phyloP scores from a whole-genome alignment of 1,140 invertebrate species.

The Lordiphosa clarofinis region DNA sequence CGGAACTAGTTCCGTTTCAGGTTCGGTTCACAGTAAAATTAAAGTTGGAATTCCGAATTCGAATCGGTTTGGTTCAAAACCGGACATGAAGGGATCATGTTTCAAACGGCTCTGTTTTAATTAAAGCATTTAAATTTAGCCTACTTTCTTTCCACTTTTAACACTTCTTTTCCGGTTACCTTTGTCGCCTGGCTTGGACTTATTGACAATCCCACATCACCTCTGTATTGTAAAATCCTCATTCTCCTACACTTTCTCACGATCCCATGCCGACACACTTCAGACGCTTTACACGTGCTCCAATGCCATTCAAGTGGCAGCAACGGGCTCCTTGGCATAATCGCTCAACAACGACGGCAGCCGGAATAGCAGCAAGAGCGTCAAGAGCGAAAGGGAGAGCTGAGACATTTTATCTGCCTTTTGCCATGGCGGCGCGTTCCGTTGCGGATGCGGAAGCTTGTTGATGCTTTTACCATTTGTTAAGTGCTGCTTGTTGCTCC shows the following conservation, averaged over 20 bases:
- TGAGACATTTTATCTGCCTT: slow-evolving; percentile 73
- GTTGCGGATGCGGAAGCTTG: slow-evolving; percentile 75
- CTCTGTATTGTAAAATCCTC: slow-evolving; percentile 10
- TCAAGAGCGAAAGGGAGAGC: slow-evolving; percentile 24
- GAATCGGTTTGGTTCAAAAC: too few relatives aligned
- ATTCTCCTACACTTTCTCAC: slow-evolving; percentile 32
- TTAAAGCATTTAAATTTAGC: too few relatives aligned
- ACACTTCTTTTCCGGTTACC: slow-evolving; percentile 31
- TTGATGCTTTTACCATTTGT: slow-evolving; percentile 78
- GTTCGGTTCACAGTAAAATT: too few relatives aligned
- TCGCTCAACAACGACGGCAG: slow-evolving; percentile 57
- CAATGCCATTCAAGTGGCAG: slow-evolving; percentile 62
- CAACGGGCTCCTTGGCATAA: slow-evolving; percentile 68
- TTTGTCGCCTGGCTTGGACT: slow-evolving; percentile 29
- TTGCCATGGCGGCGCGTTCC: slow-evolving; percentile 46
- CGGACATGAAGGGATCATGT: too few relatives aligned
- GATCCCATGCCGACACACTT: slow-evolving; percentile 72
- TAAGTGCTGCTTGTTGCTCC: slow-evolving; percentile 77
- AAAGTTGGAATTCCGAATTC: too few relatives aligned
- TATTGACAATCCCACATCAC: slow-evolving; percentile 20
- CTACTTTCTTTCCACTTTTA: slow-evolving; percentile 11
- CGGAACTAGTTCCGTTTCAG: too few relatives aligned
- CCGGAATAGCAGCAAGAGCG: slow-evolving; percentile 5
- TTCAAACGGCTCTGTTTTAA: too few relatives aligned
- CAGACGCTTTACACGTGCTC: slow-evolving; percentile 72